These are phyloP conservation scores for Chironomus tepperi DNA, from an alignment of 1,140 invertebrate species.

Conservation along the genomic window DNA sequence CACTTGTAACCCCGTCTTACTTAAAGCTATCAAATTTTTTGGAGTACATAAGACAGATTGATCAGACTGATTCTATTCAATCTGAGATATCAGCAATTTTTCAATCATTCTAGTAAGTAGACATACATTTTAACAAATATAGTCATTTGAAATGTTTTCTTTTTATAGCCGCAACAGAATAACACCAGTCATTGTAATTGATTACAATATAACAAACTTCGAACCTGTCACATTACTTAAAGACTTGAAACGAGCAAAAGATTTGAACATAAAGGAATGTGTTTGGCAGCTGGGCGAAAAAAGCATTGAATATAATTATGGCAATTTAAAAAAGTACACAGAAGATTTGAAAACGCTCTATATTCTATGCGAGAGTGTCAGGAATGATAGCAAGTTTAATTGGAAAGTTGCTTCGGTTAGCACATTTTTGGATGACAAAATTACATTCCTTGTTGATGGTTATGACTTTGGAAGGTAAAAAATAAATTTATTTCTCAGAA, in stretches of 20 bases:
- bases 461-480: background rate
- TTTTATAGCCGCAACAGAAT: background rate
- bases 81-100: background rate
- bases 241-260: background rate
- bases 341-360: constrained; percentile 3
- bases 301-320: background rate
- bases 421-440: background rate
- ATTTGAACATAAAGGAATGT: background rate
- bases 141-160: background rate
- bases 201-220: background rate
- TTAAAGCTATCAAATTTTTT: background rate
- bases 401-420: background rate
- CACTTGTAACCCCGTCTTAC: background rate
- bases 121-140: background rate
- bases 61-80: background rate
- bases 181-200: background rate
- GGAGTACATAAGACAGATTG: background rate
- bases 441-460: background rate
- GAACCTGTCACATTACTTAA: background rate
- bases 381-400: background rate
- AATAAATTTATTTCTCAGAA: background rate
- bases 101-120: background rate
- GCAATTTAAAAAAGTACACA: background rate
- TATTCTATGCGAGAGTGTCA: constrained; percentile 5
- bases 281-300: background rate